phyloP scores from a whole-genome alignment of 2,888 invertebrate genomes.

The Dexiosoma caninum region DNA sequence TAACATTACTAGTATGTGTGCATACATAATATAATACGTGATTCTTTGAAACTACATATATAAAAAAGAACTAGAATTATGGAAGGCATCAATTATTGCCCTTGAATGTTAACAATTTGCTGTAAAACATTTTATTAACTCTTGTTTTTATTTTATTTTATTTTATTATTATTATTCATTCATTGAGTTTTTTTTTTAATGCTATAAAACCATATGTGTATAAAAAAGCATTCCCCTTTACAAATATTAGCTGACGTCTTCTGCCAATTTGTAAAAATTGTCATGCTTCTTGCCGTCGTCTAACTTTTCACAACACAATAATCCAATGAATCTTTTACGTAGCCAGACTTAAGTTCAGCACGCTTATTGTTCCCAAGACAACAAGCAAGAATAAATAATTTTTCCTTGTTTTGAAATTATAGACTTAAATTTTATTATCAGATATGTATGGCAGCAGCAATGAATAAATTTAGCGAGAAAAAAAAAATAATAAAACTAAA shows the following conservation, averaged over 20 bases:
- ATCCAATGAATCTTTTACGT: conserved; percentile 12
- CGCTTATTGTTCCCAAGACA: conserved; percentile 38
- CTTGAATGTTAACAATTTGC: background rate
- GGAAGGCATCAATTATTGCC: background rate
- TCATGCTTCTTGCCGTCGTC: background rate
- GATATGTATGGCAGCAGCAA: background rate
- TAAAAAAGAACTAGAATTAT: background rate
- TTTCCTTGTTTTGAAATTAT: background rate
- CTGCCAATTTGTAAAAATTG: conserved; percentile 9
- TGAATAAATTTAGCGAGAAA: conserved; percentile 14
- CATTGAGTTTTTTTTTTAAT: background rate
- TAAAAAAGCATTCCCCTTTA: background rate
- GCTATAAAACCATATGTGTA: background rate
- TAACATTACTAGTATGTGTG: no score
- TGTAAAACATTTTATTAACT: background rate
- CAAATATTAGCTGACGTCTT: background rate
- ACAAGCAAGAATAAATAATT: background rate
- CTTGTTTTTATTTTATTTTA: no score
- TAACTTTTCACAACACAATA: background rate
- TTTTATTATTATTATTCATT: background rate
- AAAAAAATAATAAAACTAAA: background rate
- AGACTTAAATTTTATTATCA: background rate
- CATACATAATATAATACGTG: background rate
- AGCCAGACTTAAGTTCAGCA: conserved; percentile 4
- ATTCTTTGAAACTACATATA: background rate